A percentile compares a stretch with the other conserved stretches of the same genome.
phyloP scores from a whole-genome alignment of 2,113 vertebrate genomes.

The Trichechus manatus region DNA sequence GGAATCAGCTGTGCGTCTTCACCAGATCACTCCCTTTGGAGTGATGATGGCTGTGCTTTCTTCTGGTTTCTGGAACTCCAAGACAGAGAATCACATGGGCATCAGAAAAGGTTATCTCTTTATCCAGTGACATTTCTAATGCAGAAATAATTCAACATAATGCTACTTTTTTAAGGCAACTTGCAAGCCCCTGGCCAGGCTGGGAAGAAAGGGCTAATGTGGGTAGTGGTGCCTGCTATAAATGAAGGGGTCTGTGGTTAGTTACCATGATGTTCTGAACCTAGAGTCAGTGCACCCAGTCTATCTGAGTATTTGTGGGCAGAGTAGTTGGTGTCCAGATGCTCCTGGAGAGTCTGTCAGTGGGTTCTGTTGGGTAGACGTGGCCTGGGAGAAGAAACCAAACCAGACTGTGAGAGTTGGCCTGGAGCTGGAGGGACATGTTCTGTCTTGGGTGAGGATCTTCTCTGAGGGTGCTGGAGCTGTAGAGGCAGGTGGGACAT shows the following conservation, averaged over 20 bases:
- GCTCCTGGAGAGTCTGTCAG: too few species aligned
- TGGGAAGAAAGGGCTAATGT: background rate
- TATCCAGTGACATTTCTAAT: background rate
- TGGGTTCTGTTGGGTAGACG: background rate
- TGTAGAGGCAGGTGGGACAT: too few species aligned
- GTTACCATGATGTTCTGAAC: background rate
- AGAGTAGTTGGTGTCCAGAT: background rate
- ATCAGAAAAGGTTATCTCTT: background rate
- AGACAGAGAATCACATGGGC: background rate
- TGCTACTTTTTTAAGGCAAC: background rate
- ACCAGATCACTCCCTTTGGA: background rate
- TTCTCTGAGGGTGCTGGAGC: background rate
- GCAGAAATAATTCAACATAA: background rate
- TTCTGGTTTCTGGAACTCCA: background rate
- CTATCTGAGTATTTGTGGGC: background rate
- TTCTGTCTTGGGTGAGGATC: background rate
- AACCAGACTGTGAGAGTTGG: background rate
- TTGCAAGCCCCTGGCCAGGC: background rate
- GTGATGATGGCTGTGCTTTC: background rate
- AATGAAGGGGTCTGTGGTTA: background rate
- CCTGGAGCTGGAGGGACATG: background rate
- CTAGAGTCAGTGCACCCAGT: background rate
- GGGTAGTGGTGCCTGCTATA: background rate
- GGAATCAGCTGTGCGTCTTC: rapidly evolving
- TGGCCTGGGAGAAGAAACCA: background rate